phyloP scores from a whole-genome alignment of 2,113 vertebrate species.

The Dromas ardeola region DNA sequence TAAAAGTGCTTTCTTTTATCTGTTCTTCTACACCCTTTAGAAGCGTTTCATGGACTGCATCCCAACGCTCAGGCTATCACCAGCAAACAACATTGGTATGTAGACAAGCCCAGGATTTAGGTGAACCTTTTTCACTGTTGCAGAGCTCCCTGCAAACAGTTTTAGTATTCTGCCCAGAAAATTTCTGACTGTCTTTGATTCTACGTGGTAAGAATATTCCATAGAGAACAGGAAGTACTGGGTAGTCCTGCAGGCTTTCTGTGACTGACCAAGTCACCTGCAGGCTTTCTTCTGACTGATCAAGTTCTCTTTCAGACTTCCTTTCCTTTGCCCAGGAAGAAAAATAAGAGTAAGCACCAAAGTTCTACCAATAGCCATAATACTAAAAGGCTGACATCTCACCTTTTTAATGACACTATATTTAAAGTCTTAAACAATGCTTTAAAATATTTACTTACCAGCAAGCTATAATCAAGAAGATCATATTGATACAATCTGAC shows the following conservation, averaged over 20 bases:
- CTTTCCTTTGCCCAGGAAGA: not conserved
- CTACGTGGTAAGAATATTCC: not conserved
- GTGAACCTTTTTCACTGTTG: not conserved
- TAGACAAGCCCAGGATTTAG: not conserved
- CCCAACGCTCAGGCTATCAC: not conserved
- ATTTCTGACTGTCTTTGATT: not conserved
- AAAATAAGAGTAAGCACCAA: not conserved
- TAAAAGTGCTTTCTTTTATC: not conserved
- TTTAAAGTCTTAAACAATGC: not conserved
- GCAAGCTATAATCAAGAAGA: constrained; percentile 73
- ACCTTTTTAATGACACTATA: not conserved
- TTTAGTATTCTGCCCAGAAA: not conserved
- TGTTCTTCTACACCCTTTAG: not conserved
- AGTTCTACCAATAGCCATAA: not conserved
- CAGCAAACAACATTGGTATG: not conserved
- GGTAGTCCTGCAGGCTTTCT: not conserved
- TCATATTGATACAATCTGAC: constrained; percentile 87
- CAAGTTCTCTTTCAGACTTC: not conserved
- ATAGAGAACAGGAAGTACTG: not conserved
- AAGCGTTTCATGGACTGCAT: not conserved
- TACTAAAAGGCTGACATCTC: not conserved
- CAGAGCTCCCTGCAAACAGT: not conserved
- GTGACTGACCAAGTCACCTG: not conserved
- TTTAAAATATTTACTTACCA: constrained; percentile 78
- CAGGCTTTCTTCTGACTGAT: too few species aligned